These are phyloP conservation scores for Harpagifer antarcticus DNA, from an alignment of 2,797 vertebrate genomes.

Conservation along the genomic window DNA sequence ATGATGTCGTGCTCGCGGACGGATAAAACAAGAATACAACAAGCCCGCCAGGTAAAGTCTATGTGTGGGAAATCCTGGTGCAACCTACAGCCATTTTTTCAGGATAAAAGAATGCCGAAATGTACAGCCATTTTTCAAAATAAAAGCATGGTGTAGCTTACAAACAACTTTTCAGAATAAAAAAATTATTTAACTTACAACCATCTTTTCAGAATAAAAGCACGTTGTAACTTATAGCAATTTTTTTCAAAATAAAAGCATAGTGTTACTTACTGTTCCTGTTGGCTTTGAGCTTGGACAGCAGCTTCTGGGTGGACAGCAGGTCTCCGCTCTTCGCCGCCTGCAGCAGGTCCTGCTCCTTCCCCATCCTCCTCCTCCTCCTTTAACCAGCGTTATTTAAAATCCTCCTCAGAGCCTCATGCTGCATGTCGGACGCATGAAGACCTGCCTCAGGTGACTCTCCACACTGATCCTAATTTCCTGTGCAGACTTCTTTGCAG, in stretches of 20 bases:
- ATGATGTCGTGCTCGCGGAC: too few relatives aligned
- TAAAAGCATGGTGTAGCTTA: too few relatives aligned
- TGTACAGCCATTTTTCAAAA: too few relatives aligned
- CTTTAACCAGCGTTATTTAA: conserved; percentile 15
- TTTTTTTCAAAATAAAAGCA: conserved; percentile 10
- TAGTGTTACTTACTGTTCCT: conserved; percentile 80
- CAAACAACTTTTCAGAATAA: too few relatives aligned
- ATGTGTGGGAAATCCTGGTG: too few relatives aligned
- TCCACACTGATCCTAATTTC: conserved; percentile 32
- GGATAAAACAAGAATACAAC: too few relatives aligned
- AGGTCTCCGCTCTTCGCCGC: conserved; percentile 86
- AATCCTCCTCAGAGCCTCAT: conserved; percentile 71
- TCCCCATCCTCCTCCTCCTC: conserved; percentile 77
- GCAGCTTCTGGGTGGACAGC: conserved; percentile 80
- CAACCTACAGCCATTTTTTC: too few relatives aligned
- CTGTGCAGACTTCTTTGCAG: conserved; percentile 17
- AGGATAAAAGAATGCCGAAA: too few relatives aligned
- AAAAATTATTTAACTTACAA: too few relatives aligned
- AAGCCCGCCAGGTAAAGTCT: too few relatives aligned
- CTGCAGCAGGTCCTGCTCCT: conserved; percentile 87
- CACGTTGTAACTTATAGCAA: too few relatives aligned
- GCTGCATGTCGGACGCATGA: conserved; percentile 34
- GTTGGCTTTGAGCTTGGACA: conserved; percentile 79
- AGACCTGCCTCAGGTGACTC: conserved; percentile 49
- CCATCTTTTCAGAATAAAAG: too few relatives aligned